These are phyloP conservation scores for Actias luna DNA, from an alignment of 2,888 invertebrate genomes.

Conservation along the genomic window DNA sequence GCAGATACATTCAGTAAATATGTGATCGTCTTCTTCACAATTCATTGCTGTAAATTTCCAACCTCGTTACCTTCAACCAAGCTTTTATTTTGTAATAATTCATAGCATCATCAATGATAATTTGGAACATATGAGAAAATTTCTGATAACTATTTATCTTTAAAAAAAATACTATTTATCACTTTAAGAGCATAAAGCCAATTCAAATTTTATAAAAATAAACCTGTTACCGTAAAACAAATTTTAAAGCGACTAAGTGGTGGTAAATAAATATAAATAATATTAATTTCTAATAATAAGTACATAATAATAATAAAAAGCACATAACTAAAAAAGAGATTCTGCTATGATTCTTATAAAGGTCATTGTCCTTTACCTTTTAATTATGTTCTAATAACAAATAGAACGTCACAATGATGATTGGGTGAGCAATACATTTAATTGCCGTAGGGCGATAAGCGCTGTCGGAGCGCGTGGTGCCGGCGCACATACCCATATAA, in stretches of 20 bases:
- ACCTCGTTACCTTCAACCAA: neutral
- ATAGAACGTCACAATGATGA: slow-evolving; percentile 43
- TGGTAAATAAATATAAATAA: neutral
- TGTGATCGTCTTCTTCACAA: neutral
- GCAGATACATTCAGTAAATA: neutral
- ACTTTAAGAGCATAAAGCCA: neutral
- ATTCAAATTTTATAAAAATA: neutral
- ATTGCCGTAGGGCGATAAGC: slow-evolving; percentile 54
- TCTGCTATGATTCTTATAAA: slow-evolving; percentile 22
- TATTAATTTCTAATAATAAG: neutral
- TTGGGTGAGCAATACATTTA: slow-evolving; percentile 56
- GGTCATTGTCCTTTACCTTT: slow-evolving; percentile 59
- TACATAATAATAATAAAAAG: neutral
- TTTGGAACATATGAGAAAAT: neutral
- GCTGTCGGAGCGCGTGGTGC: slow-evolving; percentile 43
- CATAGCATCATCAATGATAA: neutral
- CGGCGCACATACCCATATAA: slow-evolving; percentile 44
- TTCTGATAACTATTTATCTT: neutral
- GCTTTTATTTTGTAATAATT: neutral
- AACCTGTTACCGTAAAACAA: neutral
- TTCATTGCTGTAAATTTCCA: neutral
- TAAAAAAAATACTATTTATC: neutral
- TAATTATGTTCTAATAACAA: slow-evolving; percentile 49
- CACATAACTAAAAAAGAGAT: neutral
- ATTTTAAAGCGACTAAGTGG: neutral